These are phyloP conservation scores for Symphodus melops DNA, from an alignment of 2,113 vertebrate genomes.

Conservation along the genomic window DNA sequence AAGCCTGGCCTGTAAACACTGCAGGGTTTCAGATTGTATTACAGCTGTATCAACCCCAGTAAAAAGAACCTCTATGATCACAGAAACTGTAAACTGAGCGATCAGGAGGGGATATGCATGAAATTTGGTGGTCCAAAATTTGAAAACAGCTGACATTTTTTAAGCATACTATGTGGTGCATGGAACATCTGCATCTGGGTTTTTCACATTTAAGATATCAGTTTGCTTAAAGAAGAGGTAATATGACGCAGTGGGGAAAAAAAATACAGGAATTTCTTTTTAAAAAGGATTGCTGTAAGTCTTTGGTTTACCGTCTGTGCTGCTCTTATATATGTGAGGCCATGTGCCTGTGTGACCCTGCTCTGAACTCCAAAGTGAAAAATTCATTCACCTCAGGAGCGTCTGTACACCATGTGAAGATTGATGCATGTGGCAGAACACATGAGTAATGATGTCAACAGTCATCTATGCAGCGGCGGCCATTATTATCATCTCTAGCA, in stretches of 20 bases:
- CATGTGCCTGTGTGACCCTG: constrained; percentile 69
- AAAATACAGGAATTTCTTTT: constrained; percentile 11
- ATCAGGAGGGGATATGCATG: constrained; percentile 2
- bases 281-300: constrained; percentile 57
- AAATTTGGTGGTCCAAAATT: neutral
- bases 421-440: constrained; percentile 78
- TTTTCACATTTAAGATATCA: constrained; percentile 28
- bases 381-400: constrained; percentile 83
- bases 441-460: constrained; percentile 85
- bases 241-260: constrained; percentile 28
- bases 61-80: neutral
- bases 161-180: neutral
- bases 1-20: constrained; percentile 7
- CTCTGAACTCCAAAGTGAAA: constrained; percentile 81
- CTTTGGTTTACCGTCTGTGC: constrained; percentile 74
- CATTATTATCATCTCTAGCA: constrained; percentile 79
- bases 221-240: constrained; percentile 37
- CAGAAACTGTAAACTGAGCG: neutral
- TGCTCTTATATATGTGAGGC: constrained; percentile 60
- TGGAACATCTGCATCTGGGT: constrained; percentile 43
- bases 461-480: constrained; percentile 67
- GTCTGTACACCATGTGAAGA: constrained; percentile 76
- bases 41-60: neutral
- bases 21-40: constrained; percentile 31
- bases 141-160: neutral